Conservation (phyloP, 2,113 vertebrate species). For the western clawed frog (Xenopus tropicalis) region DNA sequence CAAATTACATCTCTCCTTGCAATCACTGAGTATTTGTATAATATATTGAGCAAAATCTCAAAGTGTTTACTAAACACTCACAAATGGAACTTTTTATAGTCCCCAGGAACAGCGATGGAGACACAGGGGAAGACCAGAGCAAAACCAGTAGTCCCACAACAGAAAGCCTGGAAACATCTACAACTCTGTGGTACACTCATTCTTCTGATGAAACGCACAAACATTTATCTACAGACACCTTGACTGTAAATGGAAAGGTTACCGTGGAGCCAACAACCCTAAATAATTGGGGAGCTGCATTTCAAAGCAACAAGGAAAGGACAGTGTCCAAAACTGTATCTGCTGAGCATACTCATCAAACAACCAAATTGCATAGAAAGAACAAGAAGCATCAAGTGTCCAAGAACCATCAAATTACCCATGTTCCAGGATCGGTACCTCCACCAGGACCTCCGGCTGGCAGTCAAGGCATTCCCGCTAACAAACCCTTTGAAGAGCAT, state of each 20-base stretch:
- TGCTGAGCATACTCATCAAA: neutral
- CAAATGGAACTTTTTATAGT: neutral
- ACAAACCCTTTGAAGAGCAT: constrained; percentile 16
- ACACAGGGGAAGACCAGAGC: neutral
- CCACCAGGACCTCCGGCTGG: constrained; percentile 25
- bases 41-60: no score
- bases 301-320: neutral
- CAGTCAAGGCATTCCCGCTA: constrained; percentile 25
- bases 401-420: constrained; percentile 8
- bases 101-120: neutral
- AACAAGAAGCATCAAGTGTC: constrained; percentile 20
- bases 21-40: no score
- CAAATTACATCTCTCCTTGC: no score
- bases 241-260: neutral
- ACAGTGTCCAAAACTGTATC: neutral
- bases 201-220: neutral
- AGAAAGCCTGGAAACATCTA: constrained; percentile 6
- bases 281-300: neutral
- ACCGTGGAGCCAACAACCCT: neutral
- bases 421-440: neutral
- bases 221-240: neutral
- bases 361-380: constrained; percentile 8
- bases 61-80: no score
- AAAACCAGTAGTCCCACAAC: neutral
- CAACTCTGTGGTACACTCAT: neutral